Conservation (phyloP, 2,113 vertebrate genomes). For the Potamarius usumacintae region DNA sequence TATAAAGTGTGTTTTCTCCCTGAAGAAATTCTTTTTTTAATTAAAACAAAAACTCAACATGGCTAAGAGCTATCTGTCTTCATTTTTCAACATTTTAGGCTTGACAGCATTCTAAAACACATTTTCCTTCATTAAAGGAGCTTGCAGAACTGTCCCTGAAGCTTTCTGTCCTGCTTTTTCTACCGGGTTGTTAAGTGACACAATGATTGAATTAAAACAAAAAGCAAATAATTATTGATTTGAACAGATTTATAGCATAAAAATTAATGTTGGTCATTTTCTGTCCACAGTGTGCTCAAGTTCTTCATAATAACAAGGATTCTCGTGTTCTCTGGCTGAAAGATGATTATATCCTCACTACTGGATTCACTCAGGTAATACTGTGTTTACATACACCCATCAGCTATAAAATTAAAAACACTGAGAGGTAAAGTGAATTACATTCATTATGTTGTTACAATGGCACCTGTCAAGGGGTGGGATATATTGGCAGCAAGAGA, state of each 20-base stretch:
- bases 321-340: conserved; percentile 83
- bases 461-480: too few relatives aligned
- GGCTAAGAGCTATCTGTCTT: not conserved
- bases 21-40: not conserved
- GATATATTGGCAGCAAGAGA: too few relatives aligned
- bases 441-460: too few relatives aligned
- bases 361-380: conserved; percentile 88
- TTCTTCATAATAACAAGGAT: conserved; percentile 84
- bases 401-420: too few relatives aligned
- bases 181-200: not conserved
- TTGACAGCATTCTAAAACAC: not conserved
- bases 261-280: conserved; percentile 24
- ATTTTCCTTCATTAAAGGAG: not conserved
- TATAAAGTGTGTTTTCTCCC: not conserved
- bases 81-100: not conserved
- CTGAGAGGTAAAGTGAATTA: too few relatives aligned
- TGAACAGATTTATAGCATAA: not conserved
- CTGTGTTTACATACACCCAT: not conserved
- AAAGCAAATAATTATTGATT: not conserved
- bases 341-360: conserved; percentile 79
- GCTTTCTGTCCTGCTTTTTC: not conserved
- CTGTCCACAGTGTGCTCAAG: conserved; percentile 73
- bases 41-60: not conserved
- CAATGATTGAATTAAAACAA: not conserved
- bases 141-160: not conserved